phyloP scores from a whole-genome alignment of 1,140 invertebrate genomes.

The Drosophila sproati region DNA sequence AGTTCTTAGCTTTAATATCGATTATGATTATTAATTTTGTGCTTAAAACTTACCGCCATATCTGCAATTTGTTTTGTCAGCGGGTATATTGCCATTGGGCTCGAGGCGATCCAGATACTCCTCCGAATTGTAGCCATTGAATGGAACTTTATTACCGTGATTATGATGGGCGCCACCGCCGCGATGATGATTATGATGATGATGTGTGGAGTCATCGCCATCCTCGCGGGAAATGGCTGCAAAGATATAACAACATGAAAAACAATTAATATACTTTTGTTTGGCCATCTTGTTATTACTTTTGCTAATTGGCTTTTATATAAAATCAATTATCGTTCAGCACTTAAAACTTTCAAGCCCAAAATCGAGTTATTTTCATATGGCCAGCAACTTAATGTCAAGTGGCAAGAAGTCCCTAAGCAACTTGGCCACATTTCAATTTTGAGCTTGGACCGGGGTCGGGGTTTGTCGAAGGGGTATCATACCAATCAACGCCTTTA shows the following conservation, averaged over 20 bases:
- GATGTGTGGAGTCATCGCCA: slow-evolving; percentile 87
- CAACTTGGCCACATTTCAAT: slow-evolving; percentile 31
- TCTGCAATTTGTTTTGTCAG: slow-evolving; percentile 84
- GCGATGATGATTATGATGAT: slow-evolving; percentile 81
- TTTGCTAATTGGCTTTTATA: slow-evolving; percentile 35
- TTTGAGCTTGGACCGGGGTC: slow-evolving; percentile 2
- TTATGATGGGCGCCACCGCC: slow-evolving; percentile 81
- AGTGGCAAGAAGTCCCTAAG: slow-evolving; percentile 1
- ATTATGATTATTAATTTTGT: not conserved
- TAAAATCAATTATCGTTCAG: slow-evolving; percentile 27
- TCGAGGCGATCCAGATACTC: slow-evolving; percentile 95
- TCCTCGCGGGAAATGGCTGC: slow-evolving; percentile 92
- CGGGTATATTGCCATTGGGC: slow-evolving; percentile 93
- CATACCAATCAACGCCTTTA: slow-evolving; percentile 44
- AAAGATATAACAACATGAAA: slow-evolving; percentile 68
- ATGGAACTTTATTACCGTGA: slow-evolving; percentile 89
- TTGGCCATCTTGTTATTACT: slow-evolving; percentile 9
- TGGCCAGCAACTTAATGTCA: slow-evolving; percentile 2
- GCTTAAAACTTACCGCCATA: slow-evolving; percentile 77
- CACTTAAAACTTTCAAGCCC: slow-evolving; percentile 25
- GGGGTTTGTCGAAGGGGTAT: not conserved
- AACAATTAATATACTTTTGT: slow-evolving; percentile 44
- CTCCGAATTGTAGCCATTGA: slow-evolving; percentile 94
- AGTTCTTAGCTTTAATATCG: not conserved
- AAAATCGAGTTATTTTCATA: slow-evolving; percentile 24